These are phyloP conservation scores for Neosalanx taihuensis DNA, from an alignment of 2,797 vertebrate genomes.

Conservation along the genomic window DNA sequence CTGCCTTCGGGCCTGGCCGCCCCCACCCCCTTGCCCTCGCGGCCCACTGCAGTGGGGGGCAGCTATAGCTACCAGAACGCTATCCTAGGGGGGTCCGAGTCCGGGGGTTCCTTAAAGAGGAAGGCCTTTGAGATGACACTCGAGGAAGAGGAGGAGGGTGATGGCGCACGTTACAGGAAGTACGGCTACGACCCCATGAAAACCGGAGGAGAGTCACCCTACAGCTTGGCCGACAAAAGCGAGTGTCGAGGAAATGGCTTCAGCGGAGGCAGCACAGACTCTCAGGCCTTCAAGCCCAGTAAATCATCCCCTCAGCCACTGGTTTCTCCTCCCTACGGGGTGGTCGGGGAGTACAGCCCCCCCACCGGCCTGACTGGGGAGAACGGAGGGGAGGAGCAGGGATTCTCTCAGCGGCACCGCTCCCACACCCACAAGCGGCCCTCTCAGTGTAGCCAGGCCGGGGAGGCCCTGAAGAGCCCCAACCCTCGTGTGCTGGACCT, in stretches of 20 bases:
- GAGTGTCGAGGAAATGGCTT: conserved; percentile 87
- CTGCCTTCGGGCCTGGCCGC: conserved; percentile 83
- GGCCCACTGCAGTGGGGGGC: conserved; percentile 76
- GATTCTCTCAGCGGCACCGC: conserved; percentile 66
- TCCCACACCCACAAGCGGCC: conserved; percentile 65
- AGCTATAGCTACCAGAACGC: conserved; percentile 83
- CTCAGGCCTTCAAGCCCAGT: conserved; percentile 70
- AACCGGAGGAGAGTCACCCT: conserved; percentile 71
- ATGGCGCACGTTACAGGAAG: conserved; percentile 83
- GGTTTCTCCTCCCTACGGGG: conserved; percentile 78
- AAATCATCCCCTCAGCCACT: conserved; percentile 75
- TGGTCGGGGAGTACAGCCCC: conserved; percentile 81
- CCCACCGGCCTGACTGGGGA: conserved; percentile 78
- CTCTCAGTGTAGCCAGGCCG: conserved; percentile 57
- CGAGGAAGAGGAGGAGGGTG: conserved; percentile 76
- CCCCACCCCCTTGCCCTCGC: conserved; percentile 81
- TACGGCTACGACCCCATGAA: conserved; percentile 87
- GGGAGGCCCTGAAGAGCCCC: conserved; percentile 78
- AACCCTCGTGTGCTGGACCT: conserved; percentile 84
- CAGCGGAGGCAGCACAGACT: conserved; percentile 60
- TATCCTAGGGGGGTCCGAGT: conserved; percentile 67
- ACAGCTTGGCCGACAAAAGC: conserved; percentile 77
- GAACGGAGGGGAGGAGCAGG: conserved; percentile 66
- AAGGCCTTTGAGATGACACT: conserved; percentile 86
- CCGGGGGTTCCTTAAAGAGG: conserved; percentile 81